Evolutionary conservation across 2,797 vertebrate genomes (phyloP).

Genomic region (Calcarius lapponicus): DNA sequence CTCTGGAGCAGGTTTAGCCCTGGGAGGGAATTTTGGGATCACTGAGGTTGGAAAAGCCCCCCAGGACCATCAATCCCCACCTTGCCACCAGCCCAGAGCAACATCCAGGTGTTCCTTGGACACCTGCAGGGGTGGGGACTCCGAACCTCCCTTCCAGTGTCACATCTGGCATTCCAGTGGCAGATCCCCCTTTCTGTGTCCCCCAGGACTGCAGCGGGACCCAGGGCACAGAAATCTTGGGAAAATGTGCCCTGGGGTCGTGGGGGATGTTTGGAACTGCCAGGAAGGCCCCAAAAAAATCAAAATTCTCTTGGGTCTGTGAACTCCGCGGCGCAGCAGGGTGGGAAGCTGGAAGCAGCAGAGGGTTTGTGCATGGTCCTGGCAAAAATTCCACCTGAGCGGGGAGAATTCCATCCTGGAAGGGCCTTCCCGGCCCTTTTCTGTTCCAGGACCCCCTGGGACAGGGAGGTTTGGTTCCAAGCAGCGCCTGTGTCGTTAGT

Average conservation of each 20-base stretch:
- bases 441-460: background rate
- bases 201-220: background rate
- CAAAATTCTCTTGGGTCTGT: background rate
- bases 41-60: background rate
- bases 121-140: background rate
- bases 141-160: background rate
- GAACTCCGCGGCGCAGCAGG: background rate
- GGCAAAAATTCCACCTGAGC: background rate
- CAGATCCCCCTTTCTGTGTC: background rate
- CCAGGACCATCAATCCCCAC: background rate
- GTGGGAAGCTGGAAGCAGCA: accelerated
- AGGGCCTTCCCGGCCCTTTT: background rate
- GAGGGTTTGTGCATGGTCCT: background rate
- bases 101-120: background rate
- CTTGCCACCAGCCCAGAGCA: background rate
- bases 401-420: background rate
- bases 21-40: background rate
- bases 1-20: background rate
- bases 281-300: no score
- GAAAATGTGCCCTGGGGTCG: background rate
- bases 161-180: accelerated
- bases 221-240: no score
- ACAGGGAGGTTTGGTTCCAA: background rate
- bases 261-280: background rate
- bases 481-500: accelerated